A percentile compares a stretch with the other conserved stretches of the same genome.
phyloP scores from a whole-genome alignment of 2,797 vertebrate genomes.

The Artibeus lituratus region DNA sequence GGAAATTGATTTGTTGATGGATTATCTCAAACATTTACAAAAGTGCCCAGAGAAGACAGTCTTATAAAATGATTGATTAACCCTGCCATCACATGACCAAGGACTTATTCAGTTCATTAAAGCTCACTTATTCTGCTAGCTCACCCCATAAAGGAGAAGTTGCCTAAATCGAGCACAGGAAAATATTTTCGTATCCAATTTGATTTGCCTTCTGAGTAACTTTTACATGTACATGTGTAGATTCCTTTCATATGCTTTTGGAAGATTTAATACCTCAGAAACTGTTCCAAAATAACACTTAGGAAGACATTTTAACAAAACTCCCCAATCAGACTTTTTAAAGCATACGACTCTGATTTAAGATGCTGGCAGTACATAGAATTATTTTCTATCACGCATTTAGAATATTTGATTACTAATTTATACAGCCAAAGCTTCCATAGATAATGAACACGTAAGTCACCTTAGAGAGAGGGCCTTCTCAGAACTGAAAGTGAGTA shows the following conservation, averaged over 20 bases:
- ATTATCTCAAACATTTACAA: constrained; percentile 71
- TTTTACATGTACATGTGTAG: constrained; percentile 28
- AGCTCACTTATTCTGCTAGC: constrained; percentile 76
- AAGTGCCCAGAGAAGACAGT: constrained; percentile 60
- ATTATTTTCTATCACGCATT: constrained; percentile 81
- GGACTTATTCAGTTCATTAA: constrained; percentile 80
- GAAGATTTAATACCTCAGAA: constrained; percentile 64
- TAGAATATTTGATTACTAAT: constrained; percentile 85
- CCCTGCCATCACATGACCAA: constrained; percentile 76
- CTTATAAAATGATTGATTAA: constrained; percentile 80
- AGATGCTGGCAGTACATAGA: constrained; percentile 66
- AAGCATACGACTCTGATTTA: constrained; percentile 63
- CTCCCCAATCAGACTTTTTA: constrained; percentile 61
- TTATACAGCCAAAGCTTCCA: constrained; percentile 81
- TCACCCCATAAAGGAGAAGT: constrained; percentile 73
- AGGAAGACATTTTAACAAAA: constrained; percentile 64
- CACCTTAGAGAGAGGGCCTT: constrained; percentile 76
- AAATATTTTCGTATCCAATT: constrained; percentile 64
- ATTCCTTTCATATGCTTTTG: constrained; percentile 47
- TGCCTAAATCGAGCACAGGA: constrained; percentile 73
- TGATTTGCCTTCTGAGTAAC: constrained; percentile 61
- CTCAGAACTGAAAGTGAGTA: constrained; percentile 72
- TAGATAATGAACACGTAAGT: constrained; percentile 80
- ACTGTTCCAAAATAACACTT: constrained; percentile 52
- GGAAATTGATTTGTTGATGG: constrained; percentile 74